Evolutionary conservation across 2,888 invertebrate genomes (phyloP).

Genomic region (Tachina lurida): DNA sequence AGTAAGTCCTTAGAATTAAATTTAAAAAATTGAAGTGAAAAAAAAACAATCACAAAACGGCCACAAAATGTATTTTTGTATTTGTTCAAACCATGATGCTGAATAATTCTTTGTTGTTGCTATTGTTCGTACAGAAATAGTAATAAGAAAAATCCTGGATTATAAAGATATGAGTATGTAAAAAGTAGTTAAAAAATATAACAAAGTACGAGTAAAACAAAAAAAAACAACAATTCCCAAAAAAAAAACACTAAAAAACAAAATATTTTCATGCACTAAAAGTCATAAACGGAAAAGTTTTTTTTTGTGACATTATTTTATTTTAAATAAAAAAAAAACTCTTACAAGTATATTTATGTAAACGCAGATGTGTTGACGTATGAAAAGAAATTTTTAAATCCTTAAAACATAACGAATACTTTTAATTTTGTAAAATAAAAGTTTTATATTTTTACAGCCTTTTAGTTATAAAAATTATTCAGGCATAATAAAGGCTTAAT

Average conservation of each 20-base stretch:
- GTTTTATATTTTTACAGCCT: too few relatives aligned
- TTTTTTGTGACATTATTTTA: background rate
- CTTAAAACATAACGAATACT: too few relatives aligned
- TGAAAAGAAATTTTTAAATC: background rate
- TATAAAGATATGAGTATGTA: background rate
- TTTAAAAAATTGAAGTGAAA: background rate
- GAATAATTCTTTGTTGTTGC: slow-evolving; percentile 54
- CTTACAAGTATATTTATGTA: too few relatives aligned
- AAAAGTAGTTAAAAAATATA: background rate
- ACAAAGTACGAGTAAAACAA: too few relatives aligned
- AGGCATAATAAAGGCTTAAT: too few relatives aligned
- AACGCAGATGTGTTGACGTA: too few relatives aligned
- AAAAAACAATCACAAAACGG: slow-evolving; percentile 41
- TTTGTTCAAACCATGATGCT: slow-evolving; percentile 65
- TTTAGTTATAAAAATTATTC: too few relatives aligned
- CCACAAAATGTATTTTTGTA: slow-evolving; percentile 64
- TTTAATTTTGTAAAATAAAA: too few relatives aligned
- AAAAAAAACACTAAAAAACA: slow-evolving; percentile 20
- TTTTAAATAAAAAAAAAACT: background rate
- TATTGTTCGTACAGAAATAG: slow-evolving; percentile 9
- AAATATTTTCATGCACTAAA: slow-evolving; percentile 33
- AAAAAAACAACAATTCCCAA: too few relatives aligned
- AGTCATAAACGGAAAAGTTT: background rate
- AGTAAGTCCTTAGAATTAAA: background rate
- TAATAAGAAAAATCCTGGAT: slow-evolving; percentile 10